Percentiles rank a stretch among this genome's conserved stretches.
Evolutionary conservation across 1,140 invertebrate species (phyloP).

Genomic region (Aradophagus sp.): DNA sequence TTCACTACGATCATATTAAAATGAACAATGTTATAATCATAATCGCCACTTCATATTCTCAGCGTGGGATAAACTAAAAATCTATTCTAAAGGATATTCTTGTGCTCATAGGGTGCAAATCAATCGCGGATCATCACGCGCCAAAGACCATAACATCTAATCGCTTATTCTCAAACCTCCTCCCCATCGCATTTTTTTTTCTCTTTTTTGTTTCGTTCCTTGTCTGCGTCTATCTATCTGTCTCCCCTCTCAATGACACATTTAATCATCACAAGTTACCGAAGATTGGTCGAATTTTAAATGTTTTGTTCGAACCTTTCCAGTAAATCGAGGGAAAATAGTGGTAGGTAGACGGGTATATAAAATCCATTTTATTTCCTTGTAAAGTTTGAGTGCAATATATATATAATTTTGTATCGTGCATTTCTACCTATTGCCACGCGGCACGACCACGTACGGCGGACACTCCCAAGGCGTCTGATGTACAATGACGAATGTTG

Average conservation of each 20-base stretch:
- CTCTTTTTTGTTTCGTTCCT: constrained; percentile 11
- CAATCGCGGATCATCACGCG: too few relatives aligned
- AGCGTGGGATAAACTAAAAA: too few relatives aligned
- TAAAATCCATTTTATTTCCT: constrained; percentile 70
- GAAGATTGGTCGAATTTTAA: constrained; percentile 66
- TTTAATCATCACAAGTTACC: constrained; percentile 55
- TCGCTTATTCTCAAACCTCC: too few relatives aligned
- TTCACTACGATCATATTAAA: too few relatives aligned
- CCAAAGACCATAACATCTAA: too few relatives aligned
- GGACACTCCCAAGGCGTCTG: constrained; percentile 37
- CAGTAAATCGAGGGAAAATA: constrained; percentile 74
- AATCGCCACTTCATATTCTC: too few relatives aligned
- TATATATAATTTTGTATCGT: constrained; percentile 57
- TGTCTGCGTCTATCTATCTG: constrained; percentile 17
- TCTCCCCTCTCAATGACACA: constrained; percentile 51
- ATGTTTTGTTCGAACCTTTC: constrained; percentile 73
- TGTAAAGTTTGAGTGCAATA: constrained; percentile 69
- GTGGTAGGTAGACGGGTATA: constrained; percentile 73
- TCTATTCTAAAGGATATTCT: too few relatives aligned
- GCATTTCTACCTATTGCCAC: constrained; percentile 54
- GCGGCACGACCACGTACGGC: constrained; percentile 33
- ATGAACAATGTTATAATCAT: too few relatives aligned
- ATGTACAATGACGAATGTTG: constrained; percentile 54
- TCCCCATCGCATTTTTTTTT: too few relatives aligned
- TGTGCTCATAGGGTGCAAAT: too few relatives aligned